These are phyloP conservation scores for Eriosoma lanigerum DNA, from an alignment of 1,140 invertebrate species.

Conservation along the genomic window DNA sequence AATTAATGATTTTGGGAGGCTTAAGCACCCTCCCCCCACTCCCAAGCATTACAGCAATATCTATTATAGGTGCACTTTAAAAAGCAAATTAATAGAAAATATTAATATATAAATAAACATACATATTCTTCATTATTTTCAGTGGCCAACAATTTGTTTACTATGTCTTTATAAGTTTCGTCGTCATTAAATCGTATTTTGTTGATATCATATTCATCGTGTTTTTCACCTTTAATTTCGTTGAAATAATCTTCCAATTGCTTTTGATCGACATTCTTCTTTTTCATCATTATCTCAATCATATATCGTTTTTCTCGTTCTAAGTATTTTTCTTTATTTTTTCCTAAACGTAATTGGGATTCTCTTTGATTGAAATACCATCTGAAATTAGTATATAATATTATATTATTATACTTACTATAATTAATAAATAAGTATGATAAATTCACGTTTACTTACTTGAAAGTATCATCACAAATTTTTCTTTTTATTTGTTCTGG, in stretches of 20 bases:
- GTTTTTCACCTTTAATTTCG: neutral
- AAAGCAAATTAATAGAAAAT: too few species aligned
- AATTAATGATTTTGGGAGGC: too few species aligned
- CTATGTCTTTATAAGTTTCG: slow-evolving; percentile 11
- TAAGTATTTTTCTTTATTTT: neutral
- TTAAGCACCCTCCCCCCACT: too few species aligned
- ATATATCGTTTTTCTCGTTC: neutral
- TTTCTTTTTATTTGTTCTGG: neutral
- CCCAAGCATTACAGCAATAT: too few species aligned
- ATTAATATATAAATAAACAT: neutral
- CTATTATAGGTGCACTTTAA: too few species aligned
- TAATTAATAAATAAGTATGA: too few species aligned
- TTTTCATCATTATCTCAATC: slow-evolving; percentile 26
- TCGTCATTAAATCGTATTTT: slow-evolving; percentile 5
- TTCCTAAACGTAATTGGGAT: neutral
- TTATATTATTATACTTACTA: too few species aligned
- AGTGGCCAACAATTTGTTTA: neutral
- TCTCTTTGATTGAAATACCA: slow-evolving; percentile 20
- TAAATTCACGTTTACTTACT: neutral
- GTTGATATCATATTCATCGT: neutral
- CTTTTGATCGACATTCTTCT: slow-evolving; percentile 30
- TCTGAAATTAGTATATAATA: too few species aligned
- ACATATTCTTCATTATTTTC: slow-evolving; percentile 5
- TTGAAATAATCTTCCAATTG: slow-evolving; percentile 15
- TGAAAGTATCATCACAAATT: neutral